Evolutionary conservation across 2,113 vertebrate species (phyloP).

Genomic region (Paedocypris sp.): DNA sequence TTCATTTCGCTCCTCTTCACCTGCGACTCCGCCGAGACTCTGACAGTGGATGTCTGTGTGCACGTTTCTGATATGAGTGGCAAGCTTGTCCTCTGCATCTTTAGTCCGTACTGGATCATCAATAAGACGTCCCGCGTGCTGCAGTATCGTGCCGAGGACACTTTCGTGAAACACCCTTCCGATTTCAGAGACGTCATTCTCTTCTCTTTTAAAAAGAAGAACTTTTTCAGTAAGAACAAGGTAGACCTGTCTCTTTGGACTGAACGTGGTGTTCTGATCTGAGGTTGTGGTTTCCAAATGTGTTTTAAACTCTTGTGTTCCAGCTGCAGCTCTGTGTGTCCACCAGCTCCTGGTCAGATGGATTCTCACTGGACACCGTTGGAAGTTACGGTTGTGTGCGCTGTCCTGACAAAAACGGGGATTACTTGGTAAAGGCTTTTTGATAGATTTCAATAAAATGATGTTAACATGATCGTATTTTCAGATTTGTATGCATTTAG

Average conservation of each 20-base stretch:
- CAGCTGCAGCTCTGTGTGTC: conserved; percentile 89
- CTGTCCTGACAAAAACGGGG: conserved; percentile 74
- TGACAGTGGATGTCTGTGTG: conserved; percentile 67
- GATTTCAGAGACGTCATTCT: conserved; percentile 80
- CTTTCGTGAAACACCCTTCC: conserved; percentile 78
- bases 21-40: conserved; percentile 45
- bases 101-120: conserved; percentile 94
- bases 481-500: too few relatives aligned
- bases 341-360: conserved; percentile 79
- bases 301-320: neutral
- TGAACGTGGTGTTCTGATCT: neutral
- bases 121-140: conserved; percentile 89
- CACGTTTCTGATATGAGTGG: conserved; percentile 53
- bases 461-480: too few relatives aligned
- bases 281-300: neutral
- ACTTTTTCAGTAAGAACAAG: conserved; percentile 91
- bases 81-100: conserved; percentile 70
- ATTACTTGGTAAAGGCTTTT: conserved; percentile 74
- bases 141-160: conserved; percentile 83
- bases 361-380: conserved; percentile 90
- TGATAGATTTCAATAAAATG: too few relatives aligned
- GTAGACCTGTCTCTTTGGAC: conserved; percentile 45
- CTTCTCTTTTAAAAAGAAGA: conserved; percentile 92
- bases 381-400: conserved; percentile 91
- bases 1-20: conserved; percentile 71